A percentile compares a stretch with the other conserved stretches of the same genome.
Evolutionary conservation across 2,797 vertebrate genomes (phyloP).

Genomic region (Sciaenops ocellatus): DNA sequence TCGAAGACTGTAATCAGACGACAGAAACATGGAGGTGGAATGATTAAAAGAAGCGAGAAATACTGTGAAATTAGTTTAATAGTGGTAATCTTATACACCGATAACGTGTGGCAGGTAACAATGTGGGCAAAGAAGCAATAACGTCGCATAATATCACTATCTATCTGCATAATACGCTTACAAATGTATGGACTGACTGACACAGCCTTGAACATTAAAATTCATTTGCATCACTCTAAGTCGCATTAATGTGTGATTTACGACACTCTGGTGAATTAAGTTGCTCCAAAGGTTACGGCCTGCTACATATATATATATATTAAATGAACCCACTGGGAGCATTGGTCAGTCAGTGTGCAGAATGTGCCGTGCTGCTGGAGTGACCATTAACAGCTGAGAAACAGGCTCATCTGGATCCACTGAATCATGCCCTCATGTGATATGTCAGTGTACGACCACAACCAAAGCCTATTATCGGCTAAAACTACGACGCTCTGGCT

Average conservation of each 20-base stretch:
- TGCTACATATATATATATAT: background rate
- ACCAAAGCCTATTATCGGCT: conserved; percentile 67
- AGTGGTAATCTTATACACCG: background rate
- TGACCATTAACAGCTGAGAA: conserved; percentile 59
- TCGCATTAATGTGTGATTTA: conserved; percentile 24
- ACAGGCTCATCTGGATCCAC: conserved; percentile 58
- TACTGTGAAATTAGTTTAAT: background rate
- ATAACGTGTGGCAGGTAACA: too few species aligned
- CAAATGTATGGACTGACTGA: background rate
- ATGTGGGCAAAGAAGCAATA: too few species aligned
- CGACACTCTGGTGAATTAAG: background rate
- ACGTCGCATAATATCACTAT: too few species aligned
- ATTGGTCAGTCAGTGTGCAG: conserved; percentile 23
- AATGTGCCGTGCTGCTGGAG: conserved; percentile 31
- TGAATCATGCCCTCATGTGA: conserved; percentile 50
- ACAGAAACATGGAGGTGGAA: conserved; percentile 16
- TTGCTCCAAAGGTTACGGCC: background rate
- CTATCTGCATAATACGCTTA: background rate
- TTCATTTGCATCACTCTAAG: background rate
- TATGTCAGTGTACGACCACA: conserved; percentile 36
- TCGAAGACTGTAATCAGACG: background rate
- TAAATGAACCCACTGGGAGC: conserved; percentile 31
- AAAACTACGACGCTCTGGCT: conserved; percentile 31
- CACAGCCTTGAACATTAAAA: background rate
- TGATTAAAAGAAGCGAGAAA: background rate